Evolutionary conservation across 2,113 vertebrate genomes (phyloP), one percentile per base, ranked within the genome.

Genomic region (Podarcis raffonei): DNA sequence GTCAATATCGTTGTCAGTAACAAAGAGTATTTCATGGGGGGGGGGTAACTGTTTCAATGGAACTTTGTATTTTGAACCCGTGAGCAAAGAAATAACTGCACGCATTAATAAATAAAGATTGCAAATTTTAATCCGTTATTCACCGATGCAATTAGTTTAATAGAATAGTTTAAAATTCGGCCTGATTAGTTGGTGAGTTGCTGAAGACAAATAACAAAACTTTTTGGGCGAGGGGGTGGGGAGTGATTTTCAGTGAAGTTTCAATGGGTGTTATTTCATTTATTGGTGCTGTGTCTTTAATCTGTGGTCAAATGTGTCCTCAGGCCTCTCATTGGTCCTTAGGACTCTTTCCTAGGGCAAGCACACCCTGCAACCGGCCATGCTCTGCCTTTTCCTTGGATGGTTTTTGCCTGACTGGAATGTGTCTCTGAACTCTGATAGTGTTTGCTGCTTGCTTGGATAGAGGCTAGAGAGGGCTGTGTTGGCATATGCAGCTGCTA

Each of bases 11-110:
- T 68, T 15, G 27, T 65, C 39, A 23, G 39, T 18, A 83, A 9
- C 35, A 22, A 42, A 18, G 35, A 75, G 6, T 8, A 23, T 30
- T 74, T 65, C 86, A 75, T 22, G 86, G 59, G 32, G n/a, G 79
- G 59, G 11, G 8, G 30, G 53, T 69, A 42, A 13, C 79, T 62
- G n/a, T 75, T 83, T 81, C 71, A 65, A 9, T 22, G 53, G 37
- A 66, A 88, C 12, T 75, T 88, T 48, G 23, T 35, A 65, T 88
- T 88, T 88, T 74, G 75, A 75, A 75, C 42, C 76, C 35, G 30
- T 65, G 79, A 82, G 65, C 83, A 81, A 87, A 32, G 32, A 82
- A 82, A 65, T 65, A 42, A 87, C 75, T 27, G 16, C 32, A 39
- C 30, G 15, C 68, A 87, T 75, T 39, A 75, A 82, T 62, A 7